Evolutionary conservation across 2,113 vertebrate genomes (phyloP).

Genomic region (Peromyscus leucopus): DNA sequence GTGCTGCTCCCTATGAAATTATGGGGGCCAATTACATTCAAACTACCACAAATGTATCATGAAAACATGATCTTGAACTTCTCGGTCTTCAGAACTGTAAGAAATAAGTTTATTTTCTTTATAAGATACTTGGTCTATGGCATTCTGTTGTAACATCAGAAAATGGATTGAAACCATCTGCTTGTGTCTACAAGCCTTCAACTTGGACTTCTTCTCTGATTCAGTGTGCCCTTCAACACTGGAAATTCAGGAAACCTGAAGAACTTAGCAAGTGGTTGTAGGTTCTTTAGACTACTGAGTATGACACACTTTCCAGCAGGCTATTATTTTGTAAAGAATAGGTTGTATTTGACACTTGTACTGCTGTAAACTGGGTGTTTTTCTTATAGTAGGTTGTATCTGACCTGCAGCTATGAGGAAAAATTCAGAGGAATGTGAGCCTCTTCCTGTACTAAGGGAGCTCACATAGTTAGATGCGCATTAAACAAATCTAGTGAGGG

Average conservation of each 20-base stretch:
- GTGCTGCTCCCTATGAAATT: neutral
- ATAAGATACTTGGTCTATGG: neutral
- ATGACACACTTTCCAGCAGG: neutral
- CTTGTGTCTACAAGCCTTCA: neutral
- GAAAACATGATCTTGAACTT: neutral
- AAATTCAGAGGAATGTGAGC: neutral
- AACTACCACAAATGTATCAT: neutral
- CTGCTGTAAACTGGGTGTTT: conserved; percentile 10
- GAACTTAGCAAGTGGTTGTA: neutral
- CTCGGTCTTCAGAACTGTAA: neutral
- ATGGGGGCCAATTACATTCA: neutral
- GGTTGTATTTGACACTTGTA: neutral
- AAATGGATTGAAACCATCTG: neutral
- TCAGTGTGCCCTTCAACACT: neutral
- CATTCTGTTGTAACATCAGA: neutral
- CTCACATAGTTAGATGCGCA: neutral
- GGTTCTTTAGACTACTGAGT: neutral
- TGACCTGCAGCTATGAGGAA: neutral
- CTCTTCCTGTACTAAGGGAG: neutral
- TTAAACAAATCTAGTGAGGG: neutral
- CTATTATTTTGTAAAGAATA: neutral
- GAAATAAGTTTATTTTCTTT: neutral
- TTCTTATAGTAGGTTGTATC: conserved; percentile 4
- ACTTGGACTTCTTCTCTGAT: neutral
- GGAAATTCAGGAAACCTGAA: conserved; percentile 24